Base-by-base conservation (phyloP, 1,140 invertebrate species). In the Diorhabda elongata region DNA sequence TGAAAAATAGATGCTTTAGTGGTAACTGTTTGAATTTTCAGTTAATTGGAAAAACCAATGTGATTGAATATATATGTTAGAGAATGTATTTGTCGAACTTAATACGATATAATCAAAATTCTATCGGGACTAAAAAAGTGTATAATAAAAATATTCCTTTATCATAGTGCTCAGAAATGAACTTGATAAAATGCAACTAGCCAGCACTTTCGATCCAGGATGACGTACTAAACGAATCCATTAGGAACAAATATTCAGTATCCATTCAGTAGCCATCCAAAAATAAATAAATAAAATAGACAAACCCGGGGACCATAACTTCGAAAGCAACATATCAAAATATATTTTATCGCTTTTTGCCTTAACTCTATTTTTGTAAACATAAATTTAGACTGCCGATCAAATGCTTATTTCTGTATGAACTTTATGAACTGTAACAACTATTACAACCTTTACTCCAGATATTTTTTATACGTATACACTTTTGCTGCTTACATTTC, bases 271-370 rank as follows among this genome's bases (percentile, higher is more conserved):
- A 26, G 26, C 26, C 26, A 26, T 26, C 26, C 26, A 26, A 26
- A 26, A 26, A 26, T 26, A 26, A 26, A 26, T 26, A 26, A 5
- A 7, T 65, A 7, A 56, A 58, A 9, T 41, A 43, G 52, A 42
- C 9, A 58, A 65, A 65, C 52, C 47, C 9, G 47, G 62, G 64
- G 64, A 45, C 64, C 64, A 65, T 11, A 65, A 57, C 26, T 57
- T 56, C 11, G 42, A 57, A 42, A 52, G 47, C n/a, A 57, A 65
- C 64, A 65, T 65, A 65, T 65, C 64, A 65, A 65, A 65, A 65
- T 65, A 65, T 65, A 65, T 58, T 43, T 47, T 42, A 65, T 9
- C 61, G 64, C 64, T 65, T 61, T 43, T 58, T 45, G 47, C 64
- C 47, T 58, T 65, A 65, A 3, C 47, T 52, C 47, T 52, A 52